Evolutionary conservation across 2,113 vertebrate genomes (phyloP).

Genomic region (Sinocyclocheilus maitianheensis): DNA sequence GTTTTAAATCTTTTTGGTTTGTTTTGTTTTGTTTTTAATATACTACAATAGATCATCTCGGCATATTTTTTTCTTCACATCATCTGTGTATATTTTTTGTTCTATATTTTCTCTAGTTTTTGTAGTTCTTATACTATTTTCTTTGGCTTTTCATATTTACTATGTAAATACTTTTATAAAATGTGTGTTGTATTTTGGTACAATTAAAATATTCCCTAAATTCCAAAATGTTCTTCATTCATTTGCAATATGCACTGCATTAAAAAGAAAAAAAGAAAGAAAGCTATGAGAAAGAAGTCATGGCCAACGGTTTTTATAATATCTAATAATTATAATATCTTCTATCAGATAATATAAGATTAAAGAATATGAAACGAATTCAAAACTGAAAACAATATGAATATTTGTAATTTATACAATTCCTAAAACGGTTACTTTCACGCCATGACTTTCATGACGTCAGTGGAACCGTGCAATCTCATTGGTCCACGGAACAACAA

Average conservation of each 20-base stretch:
- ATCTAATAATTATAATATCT: no score
- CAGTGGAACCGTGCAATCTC: background rate
- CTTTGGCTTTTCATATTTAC: constrained; percentile 50
- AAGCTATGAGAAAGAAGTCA: background rate
- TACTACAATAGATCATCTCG: background rate
- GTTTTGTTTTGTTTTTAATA: background rate
- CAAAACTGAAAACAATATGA: background rate
- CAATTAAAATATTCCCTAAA: constrained; percentile 56
- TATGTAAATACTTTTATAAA: constrained; percentile 64
- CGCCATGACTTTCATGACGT: background rate
- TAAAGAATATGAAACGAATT: background rate
- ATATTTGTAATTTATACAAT: background rate
- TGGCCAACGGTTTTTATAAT: background rate
- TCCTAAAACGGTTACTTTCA: background rate
- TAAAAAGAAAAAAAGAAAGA: background rate
- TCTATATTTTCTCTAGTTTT: background rate
- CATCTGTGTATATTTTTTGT: constrained; percentile 31
- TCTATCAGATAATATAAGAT: background rate
- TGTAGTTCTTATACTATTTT: constrained; percentile 41
- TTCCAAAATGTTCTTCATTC: background rate
- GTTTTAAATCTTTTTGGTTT: constrained; percentile 10
- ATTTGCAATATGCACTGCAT: background rate
- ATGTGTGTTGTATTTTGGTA: constrained; percentile 58
- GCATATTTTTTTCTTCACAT: background rate
- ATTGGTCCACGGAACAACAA: constrained; percentile 40